Base-by-base conservation (phyloP, 1,140 invertebrate genomes). In the Lordiphosa stackelbergi region DNA sequence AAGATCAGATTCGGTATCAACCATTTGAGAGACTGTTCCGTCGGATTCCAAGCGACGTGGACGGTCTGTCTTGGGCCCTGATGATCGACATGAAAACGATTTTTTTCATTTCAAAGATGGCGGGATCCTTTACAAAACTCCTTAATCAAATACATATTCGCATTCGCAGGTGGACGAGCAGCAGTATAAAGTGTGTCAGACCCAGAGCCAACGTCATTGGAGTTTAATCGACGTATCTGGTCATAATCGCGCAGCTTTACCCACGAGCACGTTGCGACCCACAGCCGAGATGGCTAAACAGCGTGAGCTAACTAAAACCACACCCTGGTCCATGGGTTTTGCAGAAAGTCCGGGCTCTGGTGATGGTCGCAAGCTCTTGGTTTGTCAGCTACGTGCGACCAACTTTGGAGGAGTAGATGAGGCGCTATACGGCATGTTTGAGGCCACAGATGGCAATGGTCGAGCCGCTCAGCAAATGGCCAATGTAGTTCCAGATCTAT, bases 211-310 rank as follows among this genome's bases (percentile, higher is more conserved):
- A 85, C 88, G 94, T 47, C 92, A 94, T 5, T 91, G 95, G 88
- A 95, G 93, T 66, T 87, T 96, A 8, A 93, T 96, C 1, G 94
- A 95, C 78, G 94, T 95, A 1, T 94, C 93, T 1, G 94, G 94
- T 6, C 92, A 93, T 68, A 94, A 94, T 84, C 88, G 92, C 34
- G 90, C 90, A 0, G 91, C 89, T 53, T 69, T 93, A 11, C 92
- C 93, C 49, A 90, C 92, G 4, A 87, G 53, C 90, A 71, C 92
- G 63, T 88, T 88, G 48, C 88, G 59, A 2, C 52, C 53, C 89
- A 91, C 8, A 85, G 10, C 90, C 1, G 28, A 31, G 28, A 31
- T 31, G 28, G 28, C 28, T 8, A 31, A 31, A 53, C 92, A 81
- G 89, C 87, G 64, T 87, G 88, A 49, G 89, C 89, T 58, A 89